Evolutionary conservation across 2,797 vertebrate species (phyloP).

Genomic region (Tokudaia muenninki): DNA sequence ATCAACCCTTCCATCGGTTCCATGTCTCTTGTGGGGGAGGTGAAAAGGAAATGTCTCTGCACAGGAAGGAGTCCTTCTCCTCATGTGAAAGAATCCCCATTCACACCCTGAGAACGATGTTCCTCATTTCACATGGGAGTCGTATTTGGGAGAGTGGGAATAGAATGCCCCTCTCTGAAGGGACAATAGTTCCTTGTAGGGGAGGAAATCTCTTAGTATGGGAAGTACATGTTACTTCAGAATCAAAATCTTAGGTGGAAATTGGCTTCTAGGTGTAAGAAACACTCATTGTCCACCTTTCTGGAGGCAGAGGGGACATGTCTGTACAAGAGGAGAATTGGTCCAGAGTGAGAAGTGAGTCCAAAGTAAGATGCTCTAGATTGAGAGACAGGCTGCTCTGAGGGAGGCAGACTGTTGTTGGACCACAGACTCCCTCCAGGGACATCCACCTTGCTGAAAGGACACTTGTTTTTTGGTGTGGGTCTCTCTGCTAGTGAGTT

Average conservation of each 20-base stretch:
- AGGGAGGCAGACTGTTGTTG: neutral
- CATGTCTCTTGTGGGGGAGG: slow-evolving; percentile 45
- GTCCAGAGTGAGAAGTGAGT: neutral
- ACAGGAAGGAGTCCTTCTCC: neutral
- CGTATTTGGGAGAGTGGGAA: neutral
- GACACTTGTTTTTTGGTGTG: slow-evolving; percentile 33
- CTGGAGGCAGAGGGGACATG: neutral
- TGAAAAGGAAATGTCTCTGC: slow-evolving; percentile 64
- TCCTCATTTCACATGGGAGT: neutral
- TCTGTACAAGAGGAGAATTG: slow-evolving; percentile 42
- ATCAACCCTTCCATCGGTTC: slow-evolving; percentile 2
- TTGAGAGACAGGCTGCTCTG: neutral
- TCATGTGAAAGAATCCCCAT: slow-evolving; percentile 20
- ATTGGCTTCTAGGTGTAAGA: slow-evolving; percentile 67
- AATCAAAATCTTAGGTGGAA: slow-evolving; percentile 34
- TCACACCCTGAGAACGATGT: neutral
- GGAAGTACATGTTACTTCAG: slow-evolving; percentile 13
- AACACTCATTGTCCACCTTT: slow-evolving; percentile 67
- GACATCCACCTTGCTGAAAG: neutral
- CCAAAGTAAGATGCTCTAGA: neutral
- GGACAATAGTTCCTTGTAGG: slow-evolving; percentile 32
- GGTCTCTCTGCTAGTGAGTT: slow-evolving; percentile 43
- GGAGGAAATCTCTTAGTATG: slow-evolving; percentile 5
- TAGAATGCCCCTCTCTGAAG: slow-evolving; percentile 33
- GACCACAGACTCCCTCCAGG: neutral